Percentiles rank a stretch among this genome's conserved stretches.
phyloP scores from a whole-genome alignment of 1,140 invertebrate species.

The Lepeophtheirus salmonis region DNA sequence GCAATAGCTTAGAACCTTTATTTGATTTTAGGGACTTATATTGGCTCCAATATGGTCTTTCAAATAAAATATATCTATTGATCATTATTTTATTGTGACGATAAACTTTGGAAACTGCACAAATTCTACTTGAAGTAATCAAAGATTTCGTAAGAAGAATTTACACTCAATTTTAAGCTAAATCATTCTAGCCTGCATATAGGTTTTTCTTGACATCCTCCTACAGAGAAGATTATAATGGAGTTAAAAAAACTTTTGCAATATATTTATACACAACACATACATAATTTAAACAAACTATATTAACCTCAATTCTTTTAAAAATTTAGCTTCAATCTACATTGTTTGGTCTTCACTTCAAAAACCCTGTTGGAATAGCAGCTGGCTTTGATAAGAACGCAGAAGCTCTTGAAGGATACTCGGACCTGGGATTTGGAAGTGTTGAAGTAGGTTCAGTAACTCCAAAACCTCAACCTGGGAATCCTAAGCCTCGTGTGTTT shows the following conservation, averaged over 20 bases:
- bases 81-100: no score
- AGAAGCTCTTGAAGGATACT: constrained; percentile 62
- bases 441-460: constrained; percentile 93
- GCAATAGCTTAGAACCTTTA: no score
- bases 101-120: no score
- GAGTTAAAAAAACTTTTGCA: not conserved
- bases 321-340: constrained; percentile 42
- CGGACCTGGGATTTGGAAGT: constrained; percentile 76
- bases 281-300: not conserved
- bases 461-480: constrained; percentile 72
- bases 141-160: not conserved
- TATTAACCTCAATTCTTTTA: not conserved
- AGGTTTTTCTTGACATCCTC: not conserved
- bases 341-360: constrained; percentile 48
- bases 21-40: no score
- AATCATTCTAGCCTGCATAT: not conserved
- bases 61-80: no score
- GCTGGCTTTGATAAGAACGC: constrained; percentile 97
- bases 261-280: not conserved
- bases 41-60: no score
- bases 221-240: constrained; percentile 12
- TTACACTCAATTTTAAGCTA: no score
- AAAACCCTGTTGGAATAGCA: constrained; percentile 82
- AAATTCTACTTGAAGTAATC: not conserved
- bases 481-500: constrained; percentile 78